Percentiles rank a stretch among this genome's conserved stretches.
These are phyloP conservation scores for Epiblema foenella DNA, from an alignment of 2,888 invertebrate species.

Conservation along the genomic window DNA sequence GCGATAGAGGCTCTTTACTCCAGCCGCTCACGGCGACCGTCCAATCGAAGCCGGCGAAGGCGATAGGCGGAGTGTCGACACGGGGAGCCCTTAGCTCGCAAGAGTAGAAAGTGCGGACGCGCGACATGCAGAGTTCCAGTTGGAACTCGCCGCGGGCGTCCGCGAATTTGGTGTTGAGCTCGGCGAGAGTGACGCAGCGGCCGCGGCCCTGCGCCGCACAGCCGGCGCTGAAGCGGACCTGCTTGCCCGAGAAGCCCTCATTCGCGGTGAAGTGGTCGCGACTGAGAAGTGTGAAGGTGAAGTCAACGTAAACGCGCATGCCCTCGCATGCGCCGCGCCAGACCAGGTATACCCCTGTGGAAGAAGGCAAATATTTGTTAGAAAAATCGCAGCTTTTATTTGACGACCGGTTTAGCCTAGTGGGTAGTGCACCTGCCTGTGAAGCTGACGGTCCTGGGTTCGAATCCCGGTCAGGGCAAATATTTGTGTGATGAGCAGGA, in stretches of 20 bases:
- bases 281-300: conserved; percentile 91
- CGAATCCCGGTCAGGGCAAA: too few species aligned
- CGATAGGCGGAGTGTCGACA: conserved; percentile 85
- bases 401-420: too few species aligned
- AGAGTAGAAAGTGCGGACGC: conserved; percentile 90
- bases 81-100: conserved; percentile 88
- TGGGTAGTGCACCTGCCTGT: too few species aligned
- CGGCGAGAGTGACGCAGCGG: conserved; percentile 89
- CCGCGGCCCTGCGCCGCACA: conserved; percentile 90
- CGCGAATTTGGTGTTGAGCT: conserved; percentile 89
- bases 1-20: conserved; percentile 81
- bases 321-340: conserved; percentile 91
- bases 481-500: too few species aligned
- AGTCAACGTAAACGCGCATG: conserved; percentile 91
- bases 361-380: neutral
- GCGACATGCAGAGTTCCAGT: conserved; percentile 90
- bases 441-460: too few species aligned
- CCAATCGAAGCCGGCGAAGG: conserved; percentile 94
- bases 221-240: conserved; percentile 88
- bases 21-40: conserved; percentile 87
- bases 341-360: conserved; percentile 90
- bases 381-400: neutral
- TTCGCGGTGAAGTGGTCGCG: conserved; percentile 93
- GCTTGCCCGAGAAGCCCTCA: conserved; percentile 91
- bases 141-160: conserved; percentile 93